phyloP scores from a whole-genome alignment of 2,888 invertebrate genomes.

The Pseudococcus jackbeardsleyi region DNA sequence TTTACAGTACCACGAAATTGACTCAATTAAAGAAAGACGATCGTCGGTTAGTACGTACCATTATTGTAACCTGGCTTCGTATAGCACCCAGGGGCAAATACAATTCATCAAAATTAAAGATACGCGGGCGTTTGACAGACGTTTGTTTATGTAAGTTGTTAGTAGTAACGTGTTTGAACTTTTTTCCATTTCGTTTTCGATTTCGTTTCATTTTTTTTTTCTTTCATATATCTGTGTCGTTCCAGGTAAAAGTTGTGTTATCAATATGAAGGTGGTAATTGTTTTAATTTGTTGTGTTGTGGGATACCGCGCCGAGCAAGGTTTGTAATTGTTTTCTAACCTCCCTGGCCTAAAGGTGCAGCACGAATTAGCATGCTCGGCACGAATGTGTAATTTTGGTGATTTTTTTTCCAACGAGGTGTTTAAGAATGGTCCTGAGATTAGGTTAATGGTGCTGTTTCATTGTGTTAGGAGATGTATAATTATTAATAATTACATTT shows the following conservation, averaged over 20 bases:
- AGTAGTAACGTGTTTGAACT: constrained; percentile 46
- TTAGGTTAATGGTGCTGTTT: neutral
- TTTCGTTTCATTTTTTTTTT: constrained; percentile 36
- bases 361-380: neutral
- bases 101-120: constrained; percentile 59
- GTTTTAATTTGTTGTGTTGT: constrained; percentile 25
- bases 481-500: no score
- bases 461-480: neutral
- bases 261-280: constrained; percentile 39
- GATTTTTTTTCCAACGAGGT: neutral
- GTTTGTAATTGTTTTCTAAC: constrained; percentile 32
- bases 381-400: constrained; percentile 1
- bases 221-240: neutral
- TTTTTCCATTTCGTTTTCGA: constrained; percentile 28
- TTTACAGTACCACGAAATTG: constrained; percentile 4
- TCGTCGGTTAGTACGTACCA: constrained; percentile 58
- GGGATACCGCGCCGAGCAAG: neutral
- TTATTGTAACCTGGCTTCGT: constrained; percentile 60
- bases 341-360: neutral
- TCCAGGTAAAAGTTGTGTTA: constrained; percentile 22
- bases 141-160: constrained; percentile 58
- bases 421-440: neutral
- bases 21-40: constrained; percentile 59
- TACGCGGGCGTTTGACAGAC: constrained; percentile 55
- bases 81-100: constrained; percentile 40